Conservation (phyloP, 53 echinoderm and acorn worm species). For the Stichopus horrens region DNA sequence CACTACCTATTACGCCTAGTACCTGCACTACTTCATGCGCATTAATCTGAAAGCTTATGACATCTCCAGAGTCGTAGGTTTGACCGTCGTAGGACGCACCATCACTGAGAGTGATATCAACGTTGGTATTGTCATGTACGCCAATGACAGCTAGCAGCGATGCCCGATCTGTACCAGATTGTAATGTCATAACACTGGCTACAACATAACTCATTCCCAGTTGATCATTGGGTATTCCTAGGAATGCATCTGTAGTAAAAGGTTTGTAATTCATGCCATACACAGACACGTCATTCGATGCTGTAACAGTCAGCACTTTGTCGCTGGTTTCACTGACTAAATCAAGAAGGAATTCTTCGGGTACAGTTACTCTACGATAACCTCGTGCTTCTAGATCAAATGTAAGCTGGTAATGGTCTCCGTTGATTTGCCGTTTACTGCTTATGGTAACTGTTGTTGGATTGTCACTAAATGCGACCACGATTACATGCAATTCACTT, state of each 20-base stretch:
- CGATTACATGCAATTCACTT: conserved; percentile 36
- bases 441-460: conserved; percentile 40
- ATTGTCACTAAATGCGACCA: conserved; percentile 50
- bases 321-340: conserved; percentile 1
- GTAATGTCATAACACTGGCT: conserved; percentile 10
- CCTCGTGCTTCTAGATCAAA: conserved; percentile 53
- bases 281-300: conserved; percentile 57
- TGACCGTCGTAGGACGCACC: conserved; percentile 54
- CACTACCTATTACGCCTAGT: conserved; percentile 7
- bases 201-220: conserved; percentile 59
- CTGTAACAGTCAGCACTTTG: conserved; percentile 47
- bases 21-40: conserved; percentile 54
- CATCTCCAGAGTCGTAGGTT: conserved; percentile 9
- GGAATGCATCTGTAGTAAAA: conserved; percentile 59
- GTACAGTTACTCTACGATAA: conserved; percentile 32
- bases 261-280: conserved; percentile 53
- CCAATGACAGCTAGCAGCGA: conserved; percentile 8
- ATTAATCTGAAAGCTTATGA: not conserved
- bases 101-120: conserved; percentile 49
- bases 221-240: conserved; percentile 53
- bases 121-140: not conserved
- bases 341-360: conserved; percentile 35
- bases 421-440: conserved; percentile 19
- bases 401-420: not conserved
- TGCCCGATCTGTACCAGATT: not conserved